A percentile compares a stretch with the other conserved stretches of the same genome.
These are phyloP conservation scores for Poicephalus gulielmi DNA, from an alignment of 2,113 vertebrate species.

Conservation along the genomic window DNA sequence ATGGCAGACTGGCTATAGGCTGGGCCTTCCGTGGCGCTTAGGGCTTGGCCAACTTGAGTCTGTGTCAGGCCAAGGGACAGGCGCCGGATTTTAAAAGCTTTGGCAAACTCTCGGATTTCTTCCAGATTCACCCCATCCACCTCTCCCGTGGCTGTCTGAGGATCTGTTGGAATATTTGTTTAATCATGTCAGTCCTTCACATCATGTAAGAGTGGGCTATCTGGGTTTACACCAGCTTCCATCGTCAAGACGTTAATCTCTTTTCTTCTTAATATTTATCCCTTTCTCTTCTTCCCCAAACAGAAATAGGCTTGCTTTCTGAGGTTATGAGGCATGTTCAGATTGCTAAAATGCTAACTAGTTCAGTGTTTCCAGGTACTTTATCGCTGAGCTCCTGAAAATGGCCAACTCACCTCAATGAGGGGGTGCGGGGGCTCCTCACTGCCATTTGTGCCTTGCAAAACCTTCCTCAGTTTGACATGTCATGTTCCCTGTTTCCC, in stretches of 20 bases:
- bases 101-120: conserved; percentile 99
- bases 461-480: not conserved
- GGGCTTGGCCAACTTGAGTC: conserved; percentile 99
- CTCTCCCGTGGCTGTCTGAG: conserved; percentile 93
- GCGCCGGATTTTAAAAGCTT: conserved; percentile 99
- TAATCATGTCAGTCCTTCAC: conserved; percentile 44
- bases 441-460: not conserved
- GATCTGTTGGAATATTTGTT: conserved; percentile 85
- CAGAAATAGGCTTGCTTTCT: not conserved
- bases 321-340: not conserved
- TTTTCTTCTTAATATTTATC: not conserved
- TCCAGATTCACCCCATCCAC: conserved; percentile 99
- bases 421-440: not conserved
- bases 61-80: conserved; percentile 98
- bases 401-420: not conserved
- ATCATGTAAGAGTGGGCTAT: not conserved
- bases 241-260: not conserved
- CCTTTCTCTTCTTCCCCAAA: not conserved
- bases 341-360: not conserved
- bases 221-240: not conserved
- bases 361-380: not conserved
- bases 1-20: conserved; percentile 99
- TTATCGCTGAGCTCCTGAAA: not conserved
- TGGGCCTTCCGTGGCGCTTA: conserved; percentile 96
- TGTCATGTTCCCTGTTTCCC: not conserved